Evolutionary conservation across 2,797 vertebrate genomes (phyloP).

Genomic region (Pantherophis alleghaniensis): DNA sequence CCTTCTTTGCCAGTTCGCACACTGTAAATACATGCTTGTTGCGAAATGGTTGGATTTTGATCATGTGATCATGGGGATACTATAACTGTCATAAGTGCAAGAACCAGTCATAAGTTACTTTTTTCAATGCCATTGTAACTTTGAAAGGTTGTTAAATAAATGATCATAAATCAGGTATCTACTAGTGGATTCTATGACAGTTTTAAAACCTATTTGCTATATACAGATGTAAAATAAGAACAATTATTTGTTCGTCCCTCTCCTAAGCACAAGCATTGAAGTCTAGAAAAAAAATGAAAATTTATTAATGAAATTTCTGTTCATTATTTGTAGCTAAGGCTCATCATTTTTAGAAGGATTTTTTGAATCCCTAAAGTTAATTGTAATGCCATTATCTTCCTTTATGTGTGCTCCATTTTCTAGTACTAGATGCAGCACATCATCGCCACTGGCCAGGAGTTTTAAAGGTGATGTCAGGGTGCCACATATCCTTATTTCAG

Average conservation of each 20-base stretch:
- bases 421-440: slow-evolving; percentile 94
- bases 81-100: neutral
- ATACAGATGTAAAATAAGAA: neutral
- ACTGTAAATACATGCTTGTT: neutral
- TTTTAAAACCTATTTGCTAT: neutral
- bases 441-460: slow-evolving; percentile 97
- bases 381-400: neutral
- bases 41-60: neutral
- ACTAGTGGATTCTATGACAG: neutral
- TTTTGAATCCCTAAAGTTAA: slow-evolving; percentile 24
- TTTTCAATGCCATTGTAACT: neutral
- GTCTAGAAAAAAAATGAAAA: neutral
- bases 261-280: neutral
- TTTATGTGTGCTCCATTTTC: slow-evolving; percentile 27
- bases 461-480: slow-evolving; percentile 93
- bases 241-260: neutral
- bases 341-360: neutral
- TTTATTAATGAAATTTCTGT: neutral
- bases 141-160: neutral
- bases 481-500: slow-evolving; percentile 98
- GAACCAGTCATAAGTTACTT: neutral
- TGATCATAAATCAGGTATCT: neutral
- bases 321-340: neutral
- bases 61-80: neutral
- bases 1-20: neutral